Evolutionary conservation across 1,140 invertebrate species (phyloP).

Genomic region (Conus ventricosus): DNA sequence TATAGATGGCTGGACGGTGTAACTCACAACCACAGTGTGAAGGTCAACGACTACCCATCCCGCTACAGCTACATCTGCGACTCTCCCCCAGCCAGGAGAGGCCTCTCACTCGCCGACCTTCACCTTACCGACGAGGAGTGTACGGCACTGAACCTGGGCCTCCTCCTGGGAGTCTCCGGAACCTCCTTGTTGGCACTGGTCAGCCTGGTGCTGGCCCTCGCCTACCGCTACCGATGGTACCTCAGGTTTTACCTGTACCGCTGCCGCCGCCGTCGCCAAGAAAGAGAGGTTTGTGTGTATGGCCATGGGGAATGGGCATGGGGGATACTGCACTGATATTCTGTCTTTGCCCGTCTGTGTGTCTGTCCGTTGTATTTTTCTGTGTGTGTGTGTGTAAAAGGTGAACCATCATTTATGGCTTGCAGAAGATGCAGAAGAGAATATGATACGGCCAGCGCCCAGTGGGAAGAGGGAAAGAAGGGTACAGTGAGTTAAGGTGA

Average conservation of each 20-base stretch:
- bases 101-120: conserved; percentile 1
- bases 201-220: neutral
- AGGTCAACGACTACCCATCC: neutral
- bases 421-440: no score
- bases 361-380: no score
- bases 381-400: no score
- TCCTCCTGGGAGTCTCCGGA: neutral
- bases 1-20: conserved; percentile 25
- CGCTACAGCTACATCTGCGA: conserved; percentile 4
- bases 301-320: no score
- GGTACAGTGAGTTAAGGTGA: no score
- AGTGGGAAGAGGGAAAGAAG: no score
- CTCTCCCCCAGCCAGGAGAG: neutral
- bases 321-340: no score
- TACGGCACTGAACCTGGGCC: neutral
- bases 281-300: neutral
- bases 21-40: neutral
- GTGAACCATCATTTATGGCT: no score
- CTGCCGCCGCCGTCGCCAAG: neutral
- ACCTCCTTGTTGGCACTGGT: neutral
- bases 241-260: conserved; percentile 27
- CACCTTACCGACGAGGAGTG: neutral
- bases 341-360: no score
- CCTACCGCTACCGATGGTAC: conserved; percentile 30
- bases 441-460: no score